A percentile compares a stretch with the other conserved stretches of the same genome.
Evolutionary conservation across 2,888 invertebrate genomes (phyloP).

Genomic region (Poecilus cupreus): DNA sequence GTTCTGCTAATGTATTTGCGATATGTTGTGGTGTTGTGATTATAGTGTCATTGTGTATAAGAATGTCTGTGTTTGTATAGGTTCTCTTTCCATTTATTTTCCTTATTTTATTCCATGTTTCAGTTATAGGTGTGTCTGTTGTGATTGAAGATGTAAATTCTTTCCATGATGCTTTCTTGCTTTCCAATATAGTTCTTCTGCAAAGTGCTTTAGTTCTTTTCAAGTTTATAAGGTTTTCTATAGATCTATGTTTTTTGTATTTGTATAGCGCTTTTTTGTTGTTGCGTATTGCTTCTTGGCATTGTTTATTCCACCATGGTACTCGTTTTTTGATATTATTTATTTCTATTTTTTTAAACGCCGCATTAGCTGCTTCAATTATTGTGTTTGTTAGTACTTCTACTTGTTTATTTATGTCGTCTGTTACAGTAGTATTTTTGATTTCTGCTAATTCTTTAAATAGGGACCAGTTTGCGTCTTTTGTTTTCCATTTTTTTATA

Average conservation of each 20-base stretch:
- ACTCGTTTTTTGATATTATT: neutral
- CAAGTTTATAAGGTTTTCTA: neutral
- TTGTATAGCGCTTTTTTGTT: slow-evolving; percentile 9
- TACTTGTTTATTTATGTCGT: neutral
- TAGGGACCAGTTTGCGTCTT: neutral
- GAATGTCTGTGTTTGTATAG: neutral
- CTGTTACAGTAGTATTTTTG: neutral
- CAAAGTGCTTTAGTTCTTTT: neutral
- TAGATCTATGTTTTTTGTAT: slow-evolving; percentile 28
- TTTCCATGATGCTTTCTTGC: slow-evolving; percentile 11
- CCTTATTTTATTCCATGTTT: neutral
- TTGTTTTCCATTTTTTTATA: neutral
- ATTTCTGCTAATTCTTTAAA: neutral
- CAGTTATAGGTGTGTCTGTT: neutral
- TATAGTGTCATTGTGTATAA: neutral
- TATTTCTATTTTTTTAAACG: neutral
- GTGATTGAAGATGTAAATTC: neutral
- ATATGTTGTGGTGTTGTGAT: neutral
- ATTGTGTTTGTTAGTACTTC: neutral
- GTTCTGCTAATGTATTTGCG: neutral
- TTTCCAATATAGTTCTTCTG: slow-evolving; percentile 2
- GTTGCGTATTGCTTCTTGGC: neutral
- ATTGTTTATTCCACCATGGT: slow-evolving; percentile 40
- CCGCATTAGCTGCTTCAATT: neutral
- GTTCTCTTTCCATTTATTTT: neutral